Evolutionary conservation across 2,113 vertebrate species (phyloP), one percentile per base, ranked within the genome.

Genomic region (Centropristis striata): DNA sequence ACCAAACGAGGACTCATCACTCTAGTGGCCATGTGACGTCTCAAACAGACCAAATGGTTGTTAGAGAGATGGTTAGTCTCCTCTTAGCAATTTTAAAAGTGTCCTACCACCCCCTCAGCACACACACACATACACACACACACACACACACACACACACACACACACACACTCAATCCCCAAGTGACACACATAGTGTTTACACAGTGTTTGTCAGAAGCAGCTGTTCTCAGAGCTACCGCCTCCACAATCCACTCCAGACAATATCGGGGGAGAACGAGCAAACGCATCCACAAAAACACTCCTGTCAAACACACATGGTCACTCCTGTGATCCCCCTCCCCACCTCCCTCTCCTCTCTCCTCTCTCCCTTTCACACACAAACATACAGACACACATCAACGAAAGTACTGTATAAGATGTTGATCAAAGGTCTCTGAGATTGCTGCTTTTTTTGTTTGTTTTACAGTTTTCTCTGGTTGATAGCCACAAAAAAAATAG

Each of bases 251-350:
- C 77, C 86, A 90, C 90, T 91, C 83, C 82, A 88, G 88, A 86
- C 85, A 84, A 87, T 78, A 88, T 81, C 41, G 23, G 55, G 75
- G 86, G 79, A 78, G 63, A 85, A 85, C 81, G 36, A 87, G 69
- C 78, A 72, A 80, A 75, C 68, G 58, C 72, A 74, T 89, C 85
- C 76, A 81, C 82, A 88, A 80, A 87, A 89, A 78, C 88, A 87
- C 80, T 88, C 60, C 71, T 92, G 92, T 92, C 92, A 92, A 90
- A 87, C 76, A 89, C 91, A 93, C 86, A 90, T 86, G 90, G 85
- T 89, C 90, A 81, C 86, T 88, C 80, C 82, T 78, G 81, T 16
- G 36, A 53, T 27, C 63, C 59, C 59, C 57, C 32, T 32, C 47
- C 55, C 53, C 18, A 5, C 3, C 71, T 60, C 66, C 64, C 51